These are phyloP conservation scores for Drosophila lacicola DNA, from an alignment of 2,888 invertebrate genomes.

Conservation along the genomic window DNA sequence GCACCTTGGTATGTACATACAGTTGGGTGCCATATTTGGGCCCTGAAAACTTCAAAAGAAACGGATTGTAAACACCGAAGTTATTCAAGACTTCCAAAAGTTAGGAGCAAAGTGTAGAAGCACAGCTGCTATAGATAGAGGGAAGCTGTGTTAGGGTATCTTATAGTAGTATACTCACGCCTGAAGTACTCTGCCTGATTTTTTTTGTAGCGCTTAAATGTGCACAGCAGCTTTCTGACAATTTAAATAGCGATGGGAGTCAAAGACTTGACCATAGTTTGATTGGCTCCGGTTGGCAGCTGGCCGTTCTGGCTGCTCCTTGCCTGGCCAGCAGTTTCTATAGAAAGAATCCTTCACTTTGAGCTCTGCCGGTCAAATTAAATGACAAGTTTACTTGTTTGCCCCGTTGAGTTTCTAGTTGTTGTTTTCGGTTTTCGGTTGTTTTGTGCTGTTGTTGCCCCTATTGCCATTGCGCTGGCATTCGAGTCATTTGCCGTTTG, in stretches of 20 bases:
- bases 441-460: constrained; percentile 18
- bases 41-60: no score
- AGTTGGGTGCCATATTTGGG: no score
- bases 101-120: no score
- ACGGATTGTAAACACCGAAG: no score
- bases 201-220: constrained; percentile 37
- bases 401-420: constrained; percentile 22
- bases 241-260: constrained; percentile 45
- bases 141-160: background rate
- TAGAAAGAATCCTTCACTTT: constrained; percentile 50
- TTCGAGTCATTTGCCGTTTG: constrained; percentile 56
- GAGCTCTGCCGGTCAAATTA: constrained; percentile 62
- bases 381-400: constrained; percentile 71
- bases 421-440: background rate
- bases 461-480: constrained; percentile 40
- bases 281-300: constrained; percentile 29
- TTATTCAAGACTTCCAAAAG: no score
- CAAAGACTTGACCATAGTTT: constrained; percentile 31
- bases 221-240: constrained; percentile 25
- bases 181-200: background rate
- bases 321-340: constrained; percentile 14
- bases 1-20: no score
- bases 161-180: no score
- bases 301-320: constrained; percentile 2
- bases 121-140: no score